A percentile compares a stretch with the other conserved stretches of the same genome.
Evolutionary conservation across 2,797 vertebrate species (phyloP).

Genomic region (Sebastes kiyomatsui): DNA sequence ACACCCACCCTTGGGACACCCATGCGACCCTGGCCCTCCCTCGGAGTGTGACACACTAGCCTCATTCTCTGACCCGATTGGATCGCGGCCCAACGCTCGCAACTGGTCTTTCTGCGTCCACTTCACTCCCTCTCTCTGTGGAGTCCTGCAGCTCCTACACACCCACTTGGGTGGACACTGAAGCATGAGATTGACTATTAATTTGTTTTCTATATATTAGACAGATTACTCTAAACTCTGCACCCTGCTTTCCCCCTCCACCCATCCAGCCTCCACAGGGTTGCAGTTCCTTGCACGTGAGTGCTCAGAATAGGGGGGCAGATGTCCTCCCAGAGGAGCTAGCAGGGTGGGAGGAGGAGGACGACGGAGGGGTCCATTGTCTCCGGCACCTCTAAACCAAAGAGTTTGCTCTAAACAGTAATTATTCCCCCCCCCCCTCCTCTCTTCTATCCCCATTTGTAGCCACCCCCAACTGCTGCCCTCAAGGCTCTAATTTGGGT

Average conservation of each 20-base stretch:
- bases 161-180: not conserved
- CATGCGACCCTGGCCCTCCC: conserved; percentile 42
- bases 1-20: conserved; percentile 48
- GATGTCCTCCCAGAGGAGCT: conserved; percentile 57
- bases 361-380: conserved; percentile 74
- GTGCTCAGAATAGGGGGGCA: conserved; percentile 48
- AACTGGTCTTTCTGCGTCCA: not conserved
- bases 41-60: conserved; percentile 57
- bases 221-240: conserved; percentile 1
- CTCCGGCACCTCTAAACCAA: conserved; percentile 75
- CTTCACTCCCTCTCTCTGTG: not conserved
- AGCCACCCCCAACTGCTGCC: conserved; percentile 61
- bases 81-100: conserved; percentile 27
- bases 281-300: conserved; percentile 29
- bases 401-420: conserved; percentile 78
- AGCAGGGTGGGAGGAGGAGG: conserved; percentile 49
- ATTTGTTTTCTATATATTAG: conserved; percentile 30
- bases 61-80: conserved; percentile 60
- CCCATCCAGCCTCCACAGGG: conserved; percentile 10
- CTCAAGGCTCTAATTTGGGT: conserved; percentile 84
- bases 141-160: not conserved
- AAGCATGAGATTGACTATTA: not conserved
- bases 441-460: conserved; percentile 57
- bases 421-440: conserved; percentile 70
- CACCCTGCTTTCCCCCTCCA: conserved; percentile 3